Base-by-base conservation (phyloP, 2,113 vertebrate species). In the Brachirus orientalis region DNA sequence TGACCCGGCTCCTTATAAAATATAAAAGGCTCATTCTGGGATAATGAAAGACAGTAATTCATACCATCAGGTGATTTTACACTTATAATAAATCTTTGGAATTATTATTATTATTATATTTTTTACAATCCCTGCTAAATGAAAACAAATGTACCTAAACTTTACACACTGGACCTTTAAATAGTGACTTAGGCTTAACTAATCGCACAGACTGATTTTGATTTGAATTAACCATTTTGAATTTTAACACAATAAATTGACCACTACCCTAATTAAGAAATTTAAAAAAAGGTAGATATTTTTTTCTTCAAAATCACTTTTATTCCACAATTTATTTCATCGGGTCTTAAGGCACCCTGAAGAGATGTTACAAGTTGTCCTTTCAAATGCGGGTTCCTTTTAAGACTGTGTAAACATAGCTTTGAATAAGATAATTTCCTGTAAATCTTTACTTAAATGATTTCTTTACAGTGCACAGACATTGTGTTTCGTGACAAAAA, bases 301-400 rank as follows among this genome's bases (percentile, higher is more conserved):
- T 94, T 45, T 94, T 94, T 83, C 79, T 89, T 89, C 88, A 90
- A 94, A 94, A 94, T 91, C 90, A 92, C 92, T 90, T 94, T 94
- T 92, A 94, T 94, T 94, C 91, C 88, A 91, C 86, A 89, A 88
- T 89, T 87, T 74, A 89, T 89, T 89, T 92, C 45, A 83, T 86
- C 85, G 85, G 88, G 89, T 89, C 85, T 90, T 87, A 91, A 90
- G 89, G 89, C 88, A 89, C 86, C 89, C 90, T 87, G 84, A 88
- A 88, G 79, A 90, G 89, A 91, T 91, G 88, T 88, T 87, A 86
- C 89, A 88, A 77, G 84, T 77, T 87, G 85, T 62, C 90, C 79
- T 81, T 90, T 90, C 77, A 85, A 83, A 90, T 63, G 67, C 7
- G 67, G 89, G 88, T 75, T 88, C 84, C 86, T 81, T 79, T 88